Evolutionary conservation across 2,113 vertebrate species (phyloP).

Genomic region (Tapirus terrestris): DNA sequence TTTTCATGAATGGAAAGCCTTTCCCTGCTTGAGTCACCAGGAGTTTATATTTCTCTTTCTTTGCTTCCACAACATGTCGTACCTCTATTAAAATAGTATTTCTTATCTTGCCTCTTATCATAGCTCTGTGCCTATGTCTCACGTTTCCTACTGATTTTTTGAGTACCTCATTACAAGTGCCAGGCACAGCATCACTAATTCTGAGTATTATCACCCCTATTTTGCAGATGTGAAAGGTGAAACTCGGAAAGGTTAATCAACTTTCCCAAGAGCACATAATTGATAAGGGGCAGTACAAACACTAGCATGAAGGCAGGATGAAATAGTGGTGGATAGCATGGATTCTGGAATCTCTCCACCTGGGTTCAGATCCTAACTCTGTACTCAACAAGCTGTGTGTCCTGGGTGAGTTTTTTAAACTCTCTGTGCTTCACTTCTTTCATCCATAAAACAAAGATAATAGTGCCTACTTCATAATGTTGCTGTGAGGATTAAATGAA

Average conservation of each 20-base stretch:
- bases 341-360: not conserved
- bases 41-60: not conserved
- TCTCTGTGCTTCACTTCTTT: not conserved
- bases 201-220: not conserved
- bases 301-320: not conserved
- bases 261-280: not conserved
- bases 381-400: not conserved
- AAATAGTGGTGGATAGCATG: not conserved
- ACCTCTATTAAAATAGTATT: conserved; percentile 6
- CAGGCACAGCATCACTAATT: not conserved
- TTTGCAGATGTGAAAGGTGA: not conserved
- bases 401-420: not conserved
- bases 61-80: not conserved
- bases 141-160: not conserved
- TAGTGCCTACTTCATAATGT: not conserved
- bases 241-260: not conserved
- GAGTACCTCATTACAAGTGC: not conserved
- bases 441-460: not conserved
- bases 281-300: not conserved
- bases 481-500: not conserved
- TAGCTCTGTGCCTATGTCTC: not conserved
- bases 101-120: not conserved
- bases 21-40: not conserved
- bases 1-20: not conserved
- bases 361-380: not conserved